phyloP scores from a whole-genome alignment of 1,140 invertebrate genomes.

The Drosophila bifasciata region DNA sequence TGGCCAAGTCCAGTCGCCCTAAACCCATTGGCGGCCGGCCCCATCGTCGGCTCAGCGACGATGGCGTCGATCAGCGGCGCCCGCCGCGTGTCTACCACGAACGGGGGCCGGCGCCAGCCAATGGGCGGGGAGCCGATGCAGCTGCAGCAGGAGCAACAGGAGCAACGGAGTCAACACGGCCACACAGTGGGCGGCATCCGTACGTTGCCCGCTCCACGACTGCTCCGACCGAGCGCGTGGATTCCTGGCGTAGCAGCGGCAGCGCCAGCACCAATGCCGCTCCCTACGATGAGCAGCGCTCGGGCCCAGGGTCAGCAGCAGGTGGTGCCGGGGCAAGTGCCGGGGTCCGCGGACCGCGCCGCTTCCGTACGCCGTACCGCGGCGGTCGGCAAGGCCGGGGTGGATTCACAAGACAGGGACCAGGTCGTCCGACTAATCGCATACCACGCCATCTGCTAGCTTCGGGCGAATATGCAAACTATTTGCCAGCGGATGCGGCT shows the following conservation, averaged over 20 bases:
- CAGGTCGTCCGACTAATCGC: slow-evolving; percentile 83
- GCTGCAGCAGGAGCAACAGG: slow-evolving; percentile 16
- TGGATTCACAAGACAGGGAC: slow-evolving; percentile 83
- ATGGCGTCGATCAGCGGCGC: slow-evolving; percentile 59
- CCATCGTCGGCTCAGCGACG: slow-evolving; percentile 65
- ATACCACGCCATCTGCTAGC: slow-evolving; percentile 83
- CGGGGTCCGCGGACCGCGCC: slow-evolving; percentile 63
- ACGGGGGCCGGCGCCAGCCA: slow-evolving; percentile 25
- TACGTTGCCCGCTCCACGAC: slow-evolving; percentile 58
- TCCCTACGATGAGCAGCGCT: slow-evolving; percentile 57
- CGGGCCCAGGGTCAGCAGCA: slow-evolving; percentile 35
- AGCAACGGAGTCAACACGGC: slow-evolving; percentile 42
- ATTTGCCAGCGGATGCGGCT: slow-evolving; percentile 75
- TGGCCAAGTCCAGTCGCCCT: slow-evolving; percentile 85
- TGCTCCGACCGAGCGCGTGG: slow-evolving; percentile 77
- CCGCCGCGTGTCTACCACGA: slow-evolving; percentile 65
- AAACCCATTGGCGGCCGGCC: slow-evolving; percentile 76
- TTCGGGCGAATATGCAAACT: slow-evolving; percentile 76
- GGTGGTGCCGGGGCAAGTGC: slow-evolving; percentile 53
- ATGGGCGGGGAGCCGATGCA: slow-evolving; percentile 14
- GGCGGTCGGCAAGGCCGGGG: slow-evolving; percentile 77
- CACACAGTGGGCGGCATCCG: slow-evolving; percentile 63
- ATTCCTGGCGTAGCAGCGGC: slow-evolving; percentile 84
- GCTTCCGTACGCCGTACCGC: slow-evolving; percentile 80
- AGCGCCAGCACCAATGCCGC: slow-evolving; percentile 53